Conservation (phyloP, 2,888 invertebrate species). For the Tigriopus californicus region DNA sequence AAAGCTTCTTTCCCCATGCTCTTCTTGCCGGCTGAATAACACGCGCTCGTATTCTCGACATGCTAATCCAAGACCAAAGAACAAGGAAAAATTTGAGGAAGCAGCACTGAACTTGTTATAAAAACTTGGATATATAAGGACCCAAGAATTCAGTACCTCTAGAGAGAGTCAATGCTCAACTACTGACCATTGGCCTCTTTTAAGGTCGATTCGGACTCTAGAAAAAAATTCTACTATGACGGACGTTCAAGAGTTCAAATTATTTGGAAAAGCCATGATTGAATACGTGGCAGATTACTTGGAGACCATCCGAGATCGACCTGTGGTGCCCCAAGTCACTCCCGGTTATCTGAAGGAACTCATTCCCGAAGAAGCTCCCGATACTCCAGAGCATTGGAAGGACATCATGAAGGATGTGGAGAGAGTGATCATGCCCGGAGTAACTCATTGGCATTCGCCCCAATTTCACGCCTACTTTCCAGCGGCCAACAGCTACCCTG, state of each 20-base stretch:
- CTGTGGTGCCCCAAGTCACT: conserved; percentile 64
- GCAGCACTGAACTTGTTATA: no score
- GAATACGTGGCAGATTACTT: conserved; percentile 81
- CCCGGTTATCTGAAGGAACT: conserved; percentile 71
- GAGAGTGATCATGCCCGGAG: conserved; percentile 74
- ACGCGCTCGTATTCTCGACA: no score
- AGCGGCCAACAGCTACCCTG: conserved; percentile 64
- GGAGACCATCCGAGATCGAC: conserved; percentile 54
- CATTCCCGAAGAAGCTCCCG: conserved; percentile 65
- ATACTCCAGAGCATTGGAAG: conserved; percentile 62
- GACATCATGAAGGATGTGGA: conserved; percentile 73
- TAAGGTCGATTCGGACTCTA: no score
- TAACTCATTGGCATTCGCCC: conserved; percentile 86
- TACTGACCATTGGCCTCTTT: no score
- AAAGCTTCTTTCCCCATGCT: no score
- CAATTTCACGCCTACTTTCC: conserved; percentile 83
- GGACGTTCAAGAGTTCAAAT: conserved; percentile 56
- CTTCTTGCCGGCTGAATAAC: no score
- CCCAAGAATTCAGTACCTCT: no score
- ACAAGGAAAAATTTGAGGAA: no score
- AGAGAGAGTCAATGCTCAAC: no score
- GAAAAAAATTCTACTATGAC: no score
- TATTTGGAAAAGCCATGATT: conserved; percentile 66
- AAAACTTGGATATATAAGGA: no score
- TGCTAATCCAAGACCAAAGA: no score